Evolutionary conservation across 2,888 invertebrate genomes (phyloP).

Genomic region (Agapostemon virescens): DNA sequence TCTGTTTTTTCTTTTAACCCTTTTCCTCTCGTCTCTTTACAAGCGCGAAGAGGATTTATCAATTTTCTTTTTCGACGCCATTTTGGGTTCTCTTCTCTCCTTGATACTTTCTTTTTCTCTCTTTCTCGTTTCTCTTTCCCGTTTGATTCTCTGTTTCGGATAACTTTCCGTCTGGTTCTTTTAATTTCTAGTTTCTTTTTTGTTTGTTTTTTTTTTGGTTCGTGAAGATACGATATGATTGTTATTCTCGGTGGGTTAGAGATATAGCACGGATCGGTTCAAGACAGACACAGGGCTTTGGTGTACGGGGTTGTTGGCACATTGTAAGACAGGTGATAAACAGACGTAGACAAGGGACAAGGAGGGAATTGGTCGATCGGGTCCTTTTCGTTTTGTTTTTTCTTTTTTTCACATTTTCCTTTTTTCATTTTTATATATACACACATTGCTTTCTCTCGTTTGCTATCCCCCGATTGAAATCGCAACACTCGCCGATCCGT

Average conservation of each 20-base stretch:
- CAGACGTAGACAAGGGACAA: conserved; percentile 80
- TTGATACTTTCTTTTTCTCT: not conserved
- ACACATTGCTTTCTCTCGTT: not conserved
- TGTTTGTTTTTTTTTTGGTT: not conserved
- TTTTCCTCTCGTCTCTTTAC: not conserved
- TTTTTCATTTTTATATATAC: not conserved
- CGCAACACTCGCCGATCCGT: conserved; percentile 59
- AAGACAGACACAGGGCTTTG: conserved; percentile 73
- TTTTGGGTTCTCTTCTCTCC: not conserved
- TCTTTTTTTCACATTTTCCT: not conserved
- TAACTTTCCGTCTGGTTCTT: too few relatives aligned
- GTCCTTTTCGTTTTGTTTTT: conserved; percentile 43
- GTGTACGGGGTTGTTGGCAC: conserved; percentile 72
- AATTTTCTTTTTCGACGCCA: too few relatives aligned
- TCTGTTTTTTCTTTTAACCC: too few relatives aligned
- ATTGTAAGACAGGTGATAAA: conserved; percentile 77
- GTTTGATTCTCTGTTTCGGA: conserved; percentile 13
- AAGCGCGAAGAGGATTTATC: conserved; percentile 12
- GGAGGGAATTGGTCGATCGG: conserved; percentile 69
- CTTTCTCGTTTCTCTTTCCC: not conserved
- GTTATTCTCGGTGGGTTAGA: conserved; percentile 63
- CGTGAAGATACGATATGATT: conserved; percentile 13
- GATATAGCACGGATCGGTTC: conserved; percentile 65
- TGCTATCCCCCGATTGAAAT: conserved; percentile 45
- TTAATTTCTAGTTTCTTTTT: too few relatives aligned